Evolutionary conservation across 2,113 vertebrate species (phyloP), one percentile per base, ranked within the genome.

Genomic region (Tringa solitaria): DNA sequence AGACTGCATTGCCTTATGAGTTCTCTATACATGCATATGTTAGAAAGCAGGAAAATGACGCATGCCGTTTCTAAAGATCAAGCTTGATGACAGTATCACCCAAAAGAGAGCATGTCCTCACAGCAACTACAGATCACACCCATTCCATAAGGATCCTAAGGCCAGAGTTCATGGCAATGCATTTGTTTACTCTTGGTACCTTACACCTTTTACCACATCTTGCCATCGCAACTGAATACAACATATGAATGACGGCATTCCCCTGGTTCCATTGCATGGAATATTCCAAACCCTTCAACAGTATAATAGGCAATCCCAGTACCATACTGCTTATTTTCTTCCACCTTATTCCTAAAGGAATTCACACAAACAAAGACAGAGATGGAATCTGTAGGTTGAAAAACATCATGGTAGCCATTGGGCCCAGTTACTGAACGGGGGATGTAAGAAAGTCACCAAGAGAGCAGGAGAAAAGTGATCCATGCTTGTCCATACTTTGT

Each of bases 201-300:
- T 79, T 67, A 70, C 10, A 50, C 4, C 2, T 46, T 86, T 89
- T 91, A 21, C 17, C 13, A 76, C 9, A 35, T 26, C 13, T 46
- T 77, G 33, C 61, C 45, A 5, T 22, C 26, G 30, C 53, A 75
- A 26, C 74, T 64, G 15, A 69, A 70, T 26, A 19, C 28, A 78
- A 24, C 6, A 4, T 12, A 32, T 2, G 28, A 85, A 68, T 18
- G 2, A 14, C 2, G 2, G 7, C 27, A n/a, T 22, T 56, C 6
- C 30, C 54, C 39, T 45, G 20, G 7, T 51, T 67, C 27, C 23
- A 11, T 8, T 45, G 53, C 35, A 57, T 23, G 12, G 24, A 46
- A 19, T 14, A 74, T 33, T 59, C 46, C 24, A 87, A 57, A 83
- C 8, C 50, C 19, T 77, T 43, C 30, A 48, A 23, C 51, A 50